Base-by-base conservation (phyloP, 2,113 vertebrate species). In the Syrmaticus mikado region DNA sequence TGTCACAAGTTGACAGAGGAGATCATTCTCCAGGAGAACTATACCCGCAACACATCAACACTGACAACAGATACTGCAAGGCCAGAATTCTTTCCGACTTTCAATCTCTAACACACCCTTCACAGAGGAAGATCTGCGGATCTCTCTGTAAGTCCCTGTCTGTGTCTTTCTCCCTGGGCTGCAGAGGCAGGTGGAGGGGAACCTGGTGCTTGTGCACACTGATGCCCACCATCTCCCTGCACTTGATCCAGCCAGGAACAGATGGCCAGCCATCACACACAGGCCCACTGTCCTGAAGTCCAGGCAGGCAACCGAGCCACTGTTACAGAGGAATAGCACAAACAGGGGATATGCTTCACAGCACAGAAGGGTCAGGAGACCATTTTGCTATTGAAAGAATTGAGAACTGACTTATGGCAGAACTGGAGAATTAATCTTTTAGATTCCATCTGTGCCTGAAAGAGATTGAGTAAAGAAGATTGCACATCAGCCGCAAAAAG, bases 141-240 rank as follows among this genome's bases (percentile, higher is more conserved):
- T 55, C 34, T 15, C 19, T 32, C 57, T 61, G 45, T 22, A 57
- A 66, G 40, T 18, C 20, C 38, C n/a, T 30, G 10, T 13, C 3
- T 2, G 10, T 9, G 10, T 27, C 38, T 50, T 48, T 6, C 50
- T 64, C 60, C 20, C 52, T 50, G 36, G 0, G 0, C 46, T 7
- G 64, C 30, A 66, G 67, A 10, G 0, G 1, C 11, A 60, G 43
- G 75, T 2, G 3, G 38, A 75, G 62, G 10, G 62, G 13, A 66
- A 43, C 36, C 36, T 0, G 0, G 21, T 41, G 48, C 5, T 46
- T 32, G 1, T 4, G 38, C 20, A 70, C 15, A 0, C 45, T 10
- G 75, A 80, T 52, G 38, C 32, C 43, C 18, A 34, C 65, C 32
- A 70, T 38, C 57, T 57, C 38, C 48, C 68, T 2, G 8, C 3